These are phyloP conservation scores for Ranitomeya imitator DNA, from an alignment of 2,113 vertebrate species.

Conservation along the genomic window DNA sequence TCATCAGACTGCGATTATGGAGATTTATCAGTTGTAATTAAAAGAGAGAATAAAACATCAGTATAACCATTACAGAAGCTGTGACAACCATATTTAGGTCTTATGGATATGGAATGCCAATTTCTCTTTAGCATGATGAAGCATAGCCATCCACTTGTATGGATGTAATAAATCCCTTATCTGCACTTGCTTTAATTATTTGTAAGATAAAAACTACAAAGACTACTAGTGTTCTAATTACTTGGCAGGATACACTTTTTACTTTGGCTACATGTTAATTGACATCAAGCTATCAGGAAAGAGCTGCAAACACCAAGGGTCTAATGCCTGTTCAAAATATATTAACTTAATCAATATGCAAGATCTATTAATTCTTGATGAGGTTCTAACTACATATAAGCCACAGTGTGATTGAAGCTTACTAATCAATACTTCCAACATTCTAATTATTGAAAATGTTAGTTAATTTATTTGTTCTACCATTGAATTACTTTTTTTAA, in stretches of 20 bases:
- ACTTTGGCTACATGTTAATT: conserved; percentile 19
- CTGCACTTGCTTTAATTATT: conserved; percentile 22
- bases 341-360: conserved; percentile 42
- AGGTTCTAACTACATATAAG: conserved; percentile 35
- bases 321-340: conserved; percentile 37
- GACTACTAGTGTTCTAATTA: neutral
- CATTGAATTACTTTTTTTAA: neutral
- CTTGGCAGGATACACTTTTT: neutral
- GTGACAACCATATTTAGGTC: conserved; percentile 31
- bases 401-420: conserved; percentile 26
- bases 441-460: conserved; percentile 25
- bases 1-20: conserved; percentile 28
- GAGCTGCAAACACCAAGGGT: conserved; percentile 18
- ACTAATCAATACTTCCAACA: conserved; percentile 16
- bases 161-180: neutral
- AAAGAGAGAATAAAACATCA: conserved; percentile 33
- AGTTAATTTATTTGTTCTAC: conserved; percentile 20
- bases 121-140: neutral
- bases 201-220: neutral
- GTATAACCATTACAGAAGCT: conserved; percentile 33
- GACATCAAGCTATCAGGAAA: conserved; percentile 6
- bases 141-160: neutral
- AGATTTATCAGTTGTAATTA: conserved; percentile 49
- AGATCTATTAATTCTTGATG: conserved; percentile 39
- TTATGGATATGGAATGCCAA: conserved; percentile 20